A percentile compares a stretch with the other conserved stretches of the same genome.
Evolutionary conservation across 2,888 invertebrate genomes (phyloP).

Genomic region (Xestia rhomboidea): DNA sequence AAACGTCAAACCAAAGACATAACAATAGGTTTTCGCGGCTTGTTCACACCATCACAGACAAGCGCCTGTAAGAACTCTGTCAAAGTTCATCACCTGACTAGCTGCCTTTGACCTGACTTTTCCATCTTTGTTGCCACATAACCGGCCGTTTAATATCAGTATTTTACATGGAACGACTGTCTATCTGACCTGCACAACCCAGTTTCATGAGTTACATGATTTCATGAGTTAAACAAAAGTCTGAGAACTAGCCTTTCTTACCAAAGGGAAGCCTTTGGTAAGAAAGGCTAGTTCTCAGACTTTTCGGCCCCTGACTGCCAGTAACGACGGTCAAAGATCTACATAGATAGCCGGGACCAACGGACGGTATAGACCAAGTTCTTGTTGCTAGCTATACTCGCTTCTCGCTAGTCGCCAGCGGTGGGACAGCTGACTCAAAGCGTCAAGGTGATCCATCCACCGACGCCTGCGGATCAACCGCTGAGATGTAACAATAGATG

Average conservation of each 20-base stretch:
- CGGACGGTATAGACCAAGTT: not conserved
- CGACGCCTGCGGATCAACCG: not conserved
- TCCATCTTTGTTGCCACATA: not conserved
- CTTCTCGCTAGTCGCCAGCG: not conserved
- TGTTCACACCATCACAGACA: not conserved
- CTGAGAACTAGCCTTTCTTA: too few species aligned
- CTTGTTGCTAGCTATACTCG: not conserved
- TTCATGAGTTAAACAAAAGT: too few species aligned
- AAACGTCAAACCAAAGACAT: too few species aligned
- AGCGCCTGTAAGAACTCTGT: not conserved
- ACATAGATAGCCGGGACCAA: not conserved
- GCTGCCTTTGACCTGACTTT: too few species aligned
- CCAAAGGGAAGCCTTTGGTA: too few species aligned
- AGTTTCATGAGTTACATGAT: too few species aligned
- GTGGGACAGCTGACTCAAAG: not conserved
- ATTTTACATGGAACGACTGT: too few species aligned
- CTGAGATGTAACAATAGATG: slow-evolving; percentile 4
- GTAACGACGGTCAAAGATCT: not conserved
- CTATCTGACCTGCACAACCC: too few species aligned
- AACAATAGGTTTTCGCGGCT: not conserved
- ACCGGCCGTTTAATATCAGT: too few species aligned
- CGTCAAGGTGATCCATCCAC: slow-evolving; percentile 3
- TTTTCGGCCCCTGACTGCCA: not conserved
- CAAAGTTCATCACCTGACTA: not conserved
- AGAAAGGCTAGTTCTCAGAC: not conserved